Evolutionary conservation across 2,113 vertebrate genomes (phyloP).

Genomic region (Raja brachyura): DNA sequence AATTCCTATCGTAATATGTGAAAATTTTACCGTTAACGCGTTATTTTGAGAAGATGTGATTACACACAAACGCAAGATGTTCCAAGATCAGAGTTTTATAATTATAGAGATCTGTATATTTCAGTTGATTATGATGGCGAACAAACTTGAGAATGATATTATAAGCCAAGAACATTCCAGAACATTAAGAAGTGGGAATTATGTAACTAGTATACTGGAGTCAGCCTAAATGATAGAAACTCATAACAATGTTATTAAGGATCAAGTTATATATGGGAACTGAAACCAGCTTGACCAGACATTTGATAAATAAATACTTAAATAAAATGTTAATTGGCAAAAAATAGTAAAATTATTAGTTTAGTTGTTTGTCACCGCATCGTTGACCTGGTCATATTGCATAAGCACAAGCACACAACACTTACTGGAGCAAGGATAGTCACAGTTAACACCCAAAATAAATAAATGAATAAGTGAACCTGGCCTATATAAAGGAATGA

Average conservation of each 20-base stretch:
- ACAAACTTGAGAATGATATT: not conserved
- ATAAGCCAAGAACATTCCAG: not conserved
- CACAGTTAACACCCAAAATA: no score
- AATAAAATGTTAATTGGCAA: not conserved
- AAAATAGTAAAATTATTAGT: not conserved
- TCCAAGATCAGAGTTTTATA: no score
- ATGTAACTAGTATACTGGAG: not conserved
- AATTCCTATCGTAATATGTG: no score
- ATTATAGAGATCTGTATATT: not conserved
- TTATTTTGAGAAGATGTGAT: no score
- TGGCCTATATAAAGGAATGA: no score
- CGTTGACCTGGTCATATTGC: not conserved
- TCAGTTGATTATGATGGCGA: not conserved
- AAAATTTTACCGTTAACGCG: no score
- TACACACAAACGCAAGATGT: no score
- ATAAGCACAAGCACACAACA: not conserved
- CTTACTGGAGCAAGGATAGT: no score
- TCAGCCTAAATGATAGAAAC: not conserved
- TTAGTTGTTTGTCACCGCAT: not conserved
- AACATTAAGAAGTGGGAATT: not conserved
- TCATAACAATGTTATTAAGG: not conserved
- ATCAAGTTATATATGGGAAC: not conserved
- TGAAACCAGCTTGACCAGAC: not conserved
- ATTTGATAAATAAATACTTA: slow-evolving; percentile 5
- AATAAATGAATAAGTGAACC: no score